phyloP scores from a whole-genome alignment of 2,888 invertebrate species.

The Epirrhoe alternata region DNA sequence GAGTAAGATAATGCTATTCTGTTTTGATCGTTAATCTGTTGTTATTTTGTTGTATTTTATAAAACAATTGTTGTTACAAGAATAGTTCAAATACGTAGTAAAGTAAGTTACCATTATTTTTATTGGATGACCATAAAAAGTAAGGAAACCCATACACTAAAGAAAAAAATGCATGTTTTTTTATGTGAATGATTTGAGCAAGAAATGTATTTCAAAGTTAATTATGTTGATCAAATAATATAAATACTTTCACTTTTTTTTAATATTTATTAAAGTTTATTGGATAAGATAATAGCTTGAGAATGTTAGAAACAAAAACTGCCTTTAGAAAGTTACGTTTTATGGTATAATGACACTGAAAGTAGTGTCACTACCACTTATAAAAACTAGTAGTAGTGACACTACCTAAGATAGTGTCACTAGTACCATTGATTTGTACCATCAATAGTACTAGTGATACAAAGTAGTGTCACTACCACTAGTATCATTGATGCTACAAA shows the following conservation, averaged over 20 bases:
- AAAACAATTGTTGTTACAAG: slow-evolving; percentile 15
- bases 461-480: no score
- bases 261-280: not conserved
- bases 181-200: not conserved
- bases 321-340: not conserved
- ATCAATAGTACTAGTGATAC: no score
- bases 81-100: slow-evolving; percentile 12
- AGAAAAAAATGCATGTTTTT: not conserved
- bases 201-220: not conserved
- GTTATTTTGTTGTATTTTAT: slow-evolving; percentile 10
- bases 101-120: slow-evolving; percentile 24
- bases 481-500: no score
- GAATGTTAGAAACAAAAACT: not conserved
- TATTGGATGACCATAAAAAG: not conserved
- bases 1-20: not conserved
- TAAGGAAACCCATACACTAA: not conserved
- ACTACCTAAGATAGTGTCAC: no score
- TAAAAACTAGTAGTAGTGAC: no score
- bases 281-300: not conserved
- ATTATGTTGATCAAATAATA: not conserved
- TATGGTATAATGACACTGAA: no score
- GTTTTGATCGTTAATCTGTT: slow-evolving; percentile 10
- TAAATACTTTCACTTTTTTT: not conserved
- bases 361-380: no score
- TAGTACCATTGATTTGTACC: no score